phyloP scores from a whole-genome alignment of 2,888 invertebrate species.

The Cryptus viduatorius region DNA sequence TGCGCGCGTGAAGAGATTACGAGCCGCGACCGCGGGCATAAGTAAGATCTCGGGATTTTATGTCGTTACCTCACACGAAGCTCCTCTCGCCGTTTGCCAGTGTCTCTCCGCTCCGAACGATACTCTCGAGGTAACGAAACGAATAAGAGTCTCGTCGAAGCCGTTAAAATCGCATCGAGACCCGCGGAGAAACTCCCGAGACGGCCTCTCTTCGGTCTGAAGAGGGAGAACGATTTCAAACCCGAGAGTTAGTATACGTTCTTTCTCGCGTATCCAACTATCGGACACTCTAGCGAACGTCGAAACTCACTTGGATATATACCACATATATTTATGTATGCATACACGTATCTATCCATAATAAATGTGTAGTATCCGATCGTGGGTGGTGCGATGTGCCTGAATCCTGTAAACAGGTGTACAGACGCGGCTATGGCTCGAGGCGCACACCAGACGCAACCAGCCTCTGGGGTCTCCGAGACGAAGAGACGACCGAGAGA shows the following conservation, averaged over 20 bases:
- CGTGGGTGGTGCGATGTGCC: constrained; percentile 73
- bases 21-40: constrained; percentile 70
- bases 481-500: constrained; percentile 17
- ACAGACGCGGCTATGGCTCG: constrained; percentile 46
- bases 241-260: neutral
- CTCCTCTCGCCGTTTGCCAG: constrained; percentile 67
- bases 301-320: constrained; percentile 16
- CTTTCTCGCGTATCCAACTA: constrained; percentile 19
- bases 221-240: neutral
- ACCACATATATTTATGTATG: neutral
- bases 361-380: constrained; percentile 37
- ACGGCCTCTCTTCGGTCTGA: neutral
- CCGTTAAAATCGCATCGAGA: constrained; percentile 59
- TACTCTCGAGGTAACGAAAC: constrained; percentile 57
- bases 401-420: constrained; percentile 78
- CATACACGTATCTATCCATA: neutral
- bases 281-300: constrained; percentile 22
- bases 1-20: constrained; percentile 59
- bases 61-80: constrained; percentile 83
- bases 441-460: constrained; percentile 27
- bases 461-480: constrained; percentile 11
- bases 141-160: constrained; percentile 53
- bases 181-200: constrained; percentile 28
- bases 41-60: constrained; percentile 81
- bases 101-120: constrained; percentile 66